Evolutionary conservation across 2,797 vertebrate genomes (phyloP).

Genomic region (Tamandua tetradactyla): DNA sequence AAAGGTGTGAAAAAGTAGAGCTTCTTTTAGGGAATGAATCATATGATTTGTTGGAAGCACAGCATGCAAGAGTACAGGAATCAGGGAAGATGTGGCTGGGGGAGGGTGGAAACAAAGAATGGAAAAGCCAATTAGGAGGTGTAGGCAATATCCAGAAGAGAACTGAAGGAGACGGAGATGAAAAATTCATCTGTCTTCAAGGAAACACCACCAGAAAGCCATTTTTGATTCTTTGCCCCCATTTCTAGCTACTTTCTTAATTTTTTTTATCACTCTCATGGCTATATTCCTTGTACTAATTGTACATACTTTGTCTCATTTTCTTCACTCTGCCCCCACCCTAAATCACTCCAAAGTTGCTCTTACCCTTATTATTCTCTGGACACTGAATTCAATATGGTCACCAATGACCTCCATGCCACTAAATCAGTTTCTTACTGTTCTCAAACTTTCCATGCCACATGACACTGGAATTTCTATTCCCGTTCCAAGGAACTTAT

Average conservation of each 20-base stretch:
- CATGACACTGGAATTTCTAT: not conserved
- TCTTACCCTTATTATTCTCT: not conserved
- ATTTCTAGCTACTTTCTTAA: not conserved
- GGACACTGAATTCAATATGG: not conserved
- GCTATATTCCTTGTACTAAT: not conserved
- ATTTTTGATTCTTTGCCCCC: not conserved
- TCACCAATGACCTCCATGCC: not conserved
- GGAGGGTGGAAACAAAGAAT: not conserved
- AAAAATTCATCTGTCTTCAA: not conserved
- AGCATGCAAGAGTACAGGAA: not conserved
- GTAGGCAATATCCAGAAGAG: not conserved
- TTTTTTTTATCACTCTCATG: not conserved
- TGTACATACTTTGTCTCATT: not conserved
- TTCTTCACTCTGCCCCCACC: not conserved
- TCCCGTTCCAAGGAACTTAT: not conserved
- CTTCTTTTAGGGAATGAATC: not conserved
- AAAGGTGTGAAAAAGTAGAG: not conserved
- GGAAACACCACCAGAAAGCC: not conserved
- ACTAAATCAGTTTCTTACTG: not conserved
- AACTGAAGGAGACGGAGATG: not conserved
- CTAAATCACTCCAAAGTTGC: not conserved
- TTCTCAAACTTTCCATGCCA: not conserved
- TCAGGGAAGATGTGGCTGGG: not conserved
- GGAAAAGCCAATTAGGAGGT: not conserved
- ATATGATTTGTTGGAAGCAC: not conserved